Base-by-base conservation (phyloP, 2,888 invertebrate species). In the Limnephilus lunatus region DNA sequence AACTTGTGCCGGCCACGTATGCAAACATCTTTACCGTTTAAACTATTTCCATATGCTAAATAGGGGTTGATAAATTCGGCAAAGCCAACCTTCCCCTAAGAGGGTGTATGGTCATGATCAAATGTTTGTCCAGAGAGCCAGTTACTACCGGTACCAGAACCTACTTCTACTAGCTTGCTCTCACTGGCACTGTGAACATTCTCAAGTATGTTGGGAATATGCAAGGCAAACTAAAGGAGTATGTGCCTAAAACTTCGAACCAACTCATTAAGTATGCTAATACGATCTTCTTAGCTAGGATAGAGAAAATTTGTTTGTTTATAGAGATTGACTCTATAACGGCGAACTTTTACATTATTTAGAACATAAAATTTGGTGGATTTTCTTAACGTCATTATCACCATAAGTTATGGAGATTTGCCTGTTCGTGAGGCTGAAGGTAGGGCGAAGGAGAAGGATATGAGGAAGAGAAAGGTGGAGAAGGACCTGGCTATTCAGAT, bases 1-100 rank as follows among this genome's bases (percentile, higher is more conserved):
- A 89, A 32, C 88, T 89, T 80, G 35, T 35, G 44, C 35, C 32
- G 19, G 31, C 53, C 90, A 82, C 92, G 81, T 90, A 92, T 89
- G 93, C 92, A 92, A 93, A 92, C 92, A 90, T 93, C 91, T 92
- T 93, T 92, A 93, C 92, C 92, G 92, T 91, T 92, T 90, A 91
- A 93, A 91, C 92, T 93, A 93, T 93, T 93, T 93, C 93, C 93
- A 93, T 93, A 93, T 93, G 93, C 93, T 92, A 93, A 93, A 93
- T 88, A 93, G 90, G 93, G 93, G 91, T 91, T 82, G 92, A 35
- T 83, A 91, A 91, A 80, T 91, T 89, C 89, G 85, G 85, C 48
- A 25, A 82, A 83, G 53, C 90, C 30, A 31, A 68, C 82, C 35
- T 80, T 48, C 86, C 81, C 53, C 80, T n/a, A 31, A 39, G 31